phyloP scores from a whole-genome alignment of 2,797 vertebrate species.

The Chlorospingus semifuscus region DNA sequence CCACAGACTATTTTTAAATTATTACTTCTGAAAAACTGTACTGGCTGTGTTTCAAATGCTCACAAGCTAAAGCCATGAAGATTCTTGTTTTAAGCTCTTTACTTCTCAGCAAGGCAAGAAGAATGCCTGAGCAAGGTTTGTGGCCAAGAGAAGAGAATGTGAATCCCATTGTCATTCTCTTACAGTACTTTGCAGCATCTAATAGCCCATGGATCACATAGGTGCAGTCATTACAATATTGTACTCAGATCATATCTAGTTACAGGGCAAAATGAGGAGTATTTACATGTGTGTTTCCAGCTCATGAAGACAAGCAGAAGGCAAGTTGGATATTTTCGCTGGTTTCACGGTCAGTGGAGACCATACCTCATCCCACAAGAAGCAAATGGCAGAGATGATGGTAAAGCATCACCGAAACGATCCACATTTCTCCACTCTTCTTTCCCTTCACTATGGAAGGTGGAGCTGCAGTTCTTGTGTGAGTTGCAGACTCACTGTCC shows the following conservation, averaged over 20 bases:
- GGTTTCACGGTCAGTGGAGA: neutral
- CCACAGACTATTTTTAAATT: slow-evolving; percentile 70
- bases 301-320: neutral
- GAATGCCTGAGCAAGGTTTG: neutral
- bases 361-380: neutral
- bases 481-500: neutral
- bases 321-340: neutral
- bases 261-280: neutral
- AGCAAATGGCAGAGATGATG: neutral
- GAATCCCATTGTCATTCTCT: neutral
- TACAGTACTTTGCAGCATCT: neutral
- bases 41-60: slow-evolving; percentile 11
- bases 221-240: neutral
- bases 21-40: slow-evolving; percentile 54
- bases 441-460: neutral
- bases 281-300: neutral
- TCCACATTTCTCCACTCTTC: rapidly evolving
- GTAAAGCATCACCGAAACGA: neutral
- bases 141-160: neutral
- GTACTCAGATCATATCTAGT: neutral
- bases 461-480: neutral
- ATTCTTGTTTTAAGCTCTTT: neutral
- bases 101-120: neutral
- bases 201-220: neutral
- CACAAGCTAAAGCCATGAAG: neutral